These are phyloP conservation scores for Syngnathus acus DNA, from an alignment of 2,797 vertebrate species.

Conservation along the genomic window DNA sequence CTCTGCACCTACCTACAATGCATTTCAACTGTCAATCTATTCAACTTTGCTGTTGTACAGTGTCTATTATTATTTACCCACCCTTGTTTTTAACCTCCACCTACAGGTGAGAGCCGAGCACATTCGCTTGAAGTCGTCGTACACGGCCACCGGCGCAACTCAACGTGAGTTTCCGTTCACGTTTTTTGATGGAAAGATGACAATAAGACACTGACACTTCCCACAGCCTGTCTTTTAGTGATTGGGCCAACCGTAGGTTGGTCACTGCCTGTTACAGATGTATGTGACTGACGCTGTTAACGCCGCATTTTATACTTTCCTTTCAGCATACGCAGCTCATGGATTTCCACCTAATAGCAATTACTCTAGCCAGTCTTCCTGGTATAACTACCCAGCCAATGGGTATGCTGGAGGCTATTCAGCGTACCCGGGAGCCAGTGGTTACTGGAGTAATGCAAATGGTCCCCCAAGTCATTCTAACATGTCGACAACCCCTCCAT, in stretches of 20 bases:
- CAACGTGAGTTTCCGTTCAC: constrained; percentile 56
- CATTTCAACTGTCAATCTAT: neutral
- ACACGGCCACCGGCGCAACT: constrained; percentile 65
- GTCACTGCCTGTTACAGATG: constrained; percentile 36
- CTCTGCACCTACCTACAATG: constrained; percentile 63
- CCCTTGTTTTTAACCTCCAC: neutral
- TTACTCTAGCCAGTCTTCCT: constrained; percentile 74
- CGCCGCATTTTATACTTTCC: constrained; percentile 68
- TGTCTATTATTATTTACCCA: constrained; percentile 1
- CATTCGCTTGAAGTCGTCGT: constrained; percentile 45
- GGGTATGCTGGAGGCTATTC: constrained; percentile 71
- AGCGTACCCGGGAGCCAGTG: constrained; percentile 69
- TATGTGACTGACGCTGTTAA: constrained; percentile 53
- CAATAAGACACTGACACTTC: constrained; percentile 16
- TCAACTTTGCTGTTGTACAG: neutral
- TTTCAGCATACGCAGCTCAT: constrained; percentile 74
- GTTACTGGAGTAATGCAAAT: constrained; percentile 74
- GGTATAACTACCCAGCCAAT: constrained; percentile 76
- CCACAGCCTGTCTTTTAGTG: constrained; percentile 18
- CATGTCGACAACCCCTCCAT: constrained; percentile 75
- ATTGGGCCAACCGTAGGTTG: constrained; percentile 41
- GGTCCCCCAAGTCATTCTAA: constrained; percentile 71
- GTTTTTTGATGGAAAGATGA: constrained; percentile 12
- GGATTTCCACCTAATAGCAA: constrained; percentile 72
- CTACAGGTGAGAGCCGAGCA: constrained; percentile 68